Base-by-base conservation (phyloP, 2,113 vertebrate species). In the Monarcha castaneiventris region DNA sequence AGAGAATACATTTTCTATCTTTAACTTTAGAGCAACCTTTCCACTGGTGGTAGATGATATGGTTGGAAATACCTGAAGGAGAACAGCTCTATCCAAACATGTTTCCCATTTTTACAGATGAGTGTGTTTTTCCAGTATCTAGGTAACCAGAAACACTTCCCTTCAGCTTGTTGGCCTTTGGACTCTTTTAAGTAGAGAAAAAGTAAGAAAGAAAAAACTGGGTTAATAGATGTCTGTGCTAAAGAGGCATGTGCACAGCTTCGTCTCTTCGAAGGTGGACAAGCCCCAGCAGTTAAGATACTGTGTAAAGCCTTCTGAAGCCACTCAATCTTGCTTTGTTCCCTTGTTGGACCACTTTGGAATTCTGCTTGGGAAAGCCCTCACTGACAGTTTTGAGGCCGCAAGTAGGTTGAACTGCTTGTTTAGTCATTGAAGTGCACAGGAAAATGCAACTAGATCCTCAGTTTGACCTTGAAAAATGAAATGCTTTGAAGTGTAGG, bases 401-500 rank as follows among this genome's bases (percentile, higher is more conserved):
- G 21, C 43, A 39, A 66, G 41, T 75, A 26, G 5, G 5, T 77
- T 93, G 52, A 71, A 39, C n/a, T 72, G 44, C 48, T 71, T 83
- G 29, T 88, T 88, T 63, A 86, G 75, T 44, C 33, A 39, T 6
- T 87, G 67, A 80, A 66, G 19, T 25, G 27, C 43, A 48, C 51
- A 74, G 59, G 82, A 90, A 96, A 90, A 74, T 52, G 33, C 51
- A 83, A 56, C 22, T 25, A 44, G 64, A 78, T 63, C 67, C 56
- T 87, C 51, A 52, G 7, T 69, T 74, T 74, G 61, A 86, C 90
- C 83, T 93, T 93, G 87, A 77, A 71, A 90, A 93, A 63, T 43
- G 11, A 80, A 93, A 80, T 61, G 35, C 93, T 96, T 95, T 91
- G 55, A 96, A 88, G 78, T 77, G 43, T 12, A 59, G 39, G 87